Evolutionary conservation across 2,888 invertebrate species (phyloP).

Genomic region (Apodemia hepburni): DNA sequence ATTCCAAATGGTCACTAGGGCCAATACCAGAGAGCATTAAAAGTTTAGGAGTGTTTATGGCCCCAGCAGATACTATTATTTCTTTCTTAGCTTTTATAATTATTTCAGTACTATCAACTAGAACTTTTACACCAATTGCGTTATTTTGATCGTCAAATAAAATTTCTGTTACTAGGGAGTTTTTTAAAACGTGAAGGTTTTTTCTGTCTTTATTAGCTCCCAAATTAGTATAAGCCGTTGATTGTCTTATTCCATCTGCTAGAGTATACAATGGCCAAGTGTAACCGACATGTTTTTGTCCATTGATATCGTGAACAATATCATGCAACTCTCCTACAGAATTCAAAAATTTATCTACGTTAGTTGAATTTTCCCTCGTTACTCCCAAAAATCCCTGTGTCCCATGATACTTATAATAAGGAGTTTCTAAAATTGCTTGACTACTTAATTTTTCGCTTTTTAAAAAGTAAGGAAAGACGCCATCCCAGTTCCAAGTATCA

Average conservation of each 20-base stretch:
- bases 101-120: conserved; percentile 29
- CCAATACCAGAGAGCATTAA: conserved; percentile 48
- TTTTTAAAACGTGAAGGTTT: conserved; percentile 41
- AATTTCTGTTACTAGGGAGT: conserved; percentile 40
- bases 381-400: conserved; percentile 36
- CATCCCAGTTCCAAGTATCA: conserved; percentile 35
- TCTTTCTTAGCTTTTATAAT: conserved; percentile 39
- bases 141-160: conserved; percentile 40
- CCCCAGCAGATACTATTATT: conserved; percentile 46
- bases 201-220: conserved; percentile 35
- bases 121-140: conserved; percentile 39
- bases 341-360: conserved; percentile 32
- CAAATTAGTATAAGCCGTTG: conserved; percentile 40
- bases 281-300: conserved; percentile 42
- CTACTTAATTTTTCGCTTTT: conserved; percentile 38
- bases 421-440: conserved; percentile 28
- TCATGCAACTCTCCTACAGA: conserved; percentile 43
- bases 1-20: conserved; percentile 39
- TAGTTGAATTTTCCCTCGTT: conserved; percentile 30
- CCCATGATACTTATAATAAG: conserved; percentile 34
- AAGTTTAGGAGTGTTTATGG: conserved; percentile 43
- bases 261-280: conserved; percentile 38
- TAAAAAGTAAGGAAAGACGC: conserved; percentile 35
- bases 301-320: conserved; percentile 42
- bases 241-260: conserved; percentile 40